These are phyloP conservation scores for Clepsis dumicolana DNA, from an alignment of 2,888 invertebrate genomes.

Conservation along the genomic window DNA sequence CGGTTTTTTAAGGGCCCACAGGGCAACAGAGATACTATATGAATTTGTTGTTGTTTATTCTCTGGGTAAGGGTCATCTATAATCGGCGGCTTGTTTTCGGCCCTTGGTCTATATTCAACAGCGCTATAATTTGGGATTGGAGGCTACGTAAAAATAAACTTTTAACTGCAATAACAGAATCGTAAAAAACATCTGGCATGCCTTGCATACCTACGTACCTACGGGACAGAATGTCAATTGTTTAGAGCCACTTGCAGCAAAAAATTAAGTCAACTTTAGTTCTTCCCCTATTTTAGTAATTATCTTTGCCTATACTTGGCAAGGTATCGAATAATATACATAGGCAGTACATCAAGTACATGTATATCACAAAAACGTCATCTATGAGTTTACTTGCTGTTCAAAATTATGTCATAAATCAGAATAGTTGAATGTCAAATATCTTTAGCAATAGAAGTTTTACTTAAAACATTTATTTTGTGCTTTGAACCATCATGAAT, in stretches of 20 bases:
- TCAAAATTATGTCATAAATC: no score
- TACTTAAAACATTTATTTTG: no score
- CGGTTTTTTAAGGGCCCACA: background rate
- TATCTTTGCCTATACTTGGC: no score
- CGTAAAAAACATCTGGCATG: conserved; percentile 27
- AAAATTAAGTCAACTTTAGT: no score
- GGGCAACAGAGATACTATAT: background rate
- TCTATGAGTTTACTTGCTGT: no score
- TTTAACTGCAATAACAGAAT: conserved; percentile 12
- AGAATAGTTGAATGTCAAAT: no score
- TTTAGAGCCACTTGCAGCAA: background rate
- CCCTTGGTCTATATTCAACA: conserved; percentile 17
- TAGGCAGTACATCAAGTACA: no score
- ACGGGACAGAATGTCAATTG: background rate
- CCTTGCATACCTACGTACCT: background rate
- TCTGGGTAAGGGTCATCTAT: conserved; percentile 5
- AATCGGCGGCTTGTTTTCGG: conserved; percentile 1
- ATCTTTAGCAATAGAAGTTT: no score
- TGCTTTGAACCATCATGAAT: no score
- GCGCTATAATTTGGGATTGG: conserved; percentile 3
- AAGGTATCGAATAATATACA: no score
- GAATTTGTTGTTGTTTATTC: background rate
- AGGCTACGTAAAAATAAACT: conserved; percentile 15
- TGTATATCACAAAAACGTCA: no score
- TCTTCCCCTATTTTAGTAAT: no score